Conservation (phyloP, 2,888 invertebrate genomes). For the Papilio demoleus region DNA sequence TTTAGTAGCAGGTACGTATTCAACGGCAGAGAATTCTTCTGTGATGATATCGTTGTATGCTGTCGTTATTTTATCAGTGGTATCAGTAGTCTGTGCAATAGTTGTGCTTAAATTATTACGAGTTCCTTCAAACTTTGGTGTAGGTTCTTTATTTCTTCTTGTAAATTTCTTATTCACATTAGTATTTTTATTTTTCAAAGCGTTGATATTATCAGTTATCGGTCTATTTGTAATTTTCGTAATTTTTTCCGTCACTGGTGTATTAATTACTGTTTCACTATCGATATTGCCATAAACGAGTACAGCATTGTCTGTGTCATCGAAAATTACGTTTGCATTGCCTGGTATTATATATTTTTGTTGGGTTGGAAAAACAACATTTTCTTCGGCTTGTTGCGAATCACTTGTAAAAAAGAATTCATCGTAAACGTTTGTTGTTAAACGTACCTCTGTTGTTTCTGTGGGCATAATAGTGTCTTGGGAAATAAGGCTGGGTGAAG, state of each 20-base stretch:
- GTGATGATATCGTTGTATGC: neutral
- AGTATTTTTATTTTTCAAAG: neutral
- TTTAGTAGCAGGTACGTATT: neutral
- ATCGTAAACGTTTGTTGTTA: conserved; percentile 9
- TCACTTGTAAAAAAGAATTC: neutral
- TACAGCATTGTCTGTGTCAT: neutral
- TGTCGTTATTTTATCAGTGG: neutral
- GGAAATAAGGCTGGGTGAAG: conserved; percentile 47
- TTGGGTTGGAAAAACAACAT: conserved; percentile 11
- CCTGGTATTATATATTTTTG: conserved; percentile 15
- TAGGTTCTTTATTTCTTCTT: neutral
- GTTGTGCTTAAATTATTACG: neutral
- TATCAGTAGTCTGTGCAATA: neutral
- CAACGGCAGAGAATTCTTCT: neutral
- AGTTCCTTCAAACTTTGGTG: neutral
- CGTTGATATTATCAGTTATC: neutral
- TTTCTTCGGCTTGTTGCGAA: neutral
- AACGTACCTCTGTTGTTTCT: neutral
- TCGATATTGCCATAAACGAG: neutral
- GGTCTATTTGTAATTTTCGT: neutral
- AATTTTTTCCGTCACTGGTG: neutral
- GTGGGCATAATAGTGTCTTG: conserved; percentile 24
- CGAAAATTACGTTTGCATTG: conserved; percentile 7
- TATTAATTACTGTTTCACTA: neutral
- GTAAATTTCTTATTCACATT: conserved; percentile 3